Percentiles rank a stretch among this genome's conserved stretches.
phyloP scores from a whole-genome alignment of 2,797 vertebrate genomes.

The Chelon labrosus region DNA sequence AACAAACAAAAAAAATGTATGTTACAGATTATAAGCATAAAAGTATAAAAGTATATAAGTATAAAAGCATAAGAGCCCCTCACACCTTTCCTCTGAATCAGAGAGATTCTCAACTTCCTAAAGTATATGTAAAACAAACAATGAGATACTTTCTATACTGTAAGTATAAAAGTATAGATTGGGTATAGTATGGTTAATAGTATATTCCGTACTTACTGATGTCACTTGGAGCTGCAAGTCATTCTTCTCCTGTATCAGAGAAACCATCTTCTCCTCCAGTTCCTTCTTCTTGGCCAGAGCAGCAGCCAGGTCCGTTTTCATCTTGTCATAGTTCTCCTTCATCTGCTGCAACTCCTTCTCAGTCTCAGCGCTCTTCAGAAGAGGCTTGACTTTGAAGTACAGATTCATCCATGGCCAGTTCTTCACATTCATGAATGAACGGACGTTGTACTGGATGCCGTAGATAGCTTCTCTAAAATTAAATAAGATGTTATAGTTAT shows the following conservation, averaged over 20 bases:
- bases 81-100: slow-evolving; percentile 80
- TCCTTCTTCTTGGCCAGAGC: slow-evolving; percentile 91
- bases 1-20: too few relatives aligned
- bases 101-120: slow-evolving; percentile 83
- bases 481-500: not conserved
- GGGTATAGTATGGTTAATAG: too few relatives aligned
- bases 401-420: slow-evolving; percentile 94
- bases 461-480: slow-evolving; percentile 85
- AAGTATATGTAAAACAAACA: too few relatives aligned
- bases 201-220: slow-evolving; percentile 80
- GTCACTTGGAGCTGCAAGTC: slow-evolving; percentile 91
- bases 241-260: slow-evolving; percentile 91
- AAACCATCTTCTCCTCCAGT: slow-evolving; percentile 92
- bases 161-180: too few relatives aligned
- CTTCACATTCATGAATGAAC: slow-evolving; percentile 86
- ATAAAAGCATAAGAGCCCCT: too few relatives aligned
- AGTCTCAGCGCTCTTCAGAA: slow-evolving; percentile 89
- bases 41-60: not conserved
- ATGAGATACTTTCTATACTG: too few relatives aligned
- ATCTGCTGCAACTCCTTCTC: slow-evolving; percentile 91
- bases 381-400: slow-evolving; percentile 93
- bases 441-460: slow-evolving; percentile 88
- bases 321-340: slow-evolving; percentile 85
- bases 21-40: too few relatives aligned
- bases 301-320: slow-evolving; percentile 85